Evolutionary conservation across 2,797 vertebrate species (phyloP), one percentile per base, ranked within the genome.

Genomic region (Trichosurus vulpecula): DNA sequence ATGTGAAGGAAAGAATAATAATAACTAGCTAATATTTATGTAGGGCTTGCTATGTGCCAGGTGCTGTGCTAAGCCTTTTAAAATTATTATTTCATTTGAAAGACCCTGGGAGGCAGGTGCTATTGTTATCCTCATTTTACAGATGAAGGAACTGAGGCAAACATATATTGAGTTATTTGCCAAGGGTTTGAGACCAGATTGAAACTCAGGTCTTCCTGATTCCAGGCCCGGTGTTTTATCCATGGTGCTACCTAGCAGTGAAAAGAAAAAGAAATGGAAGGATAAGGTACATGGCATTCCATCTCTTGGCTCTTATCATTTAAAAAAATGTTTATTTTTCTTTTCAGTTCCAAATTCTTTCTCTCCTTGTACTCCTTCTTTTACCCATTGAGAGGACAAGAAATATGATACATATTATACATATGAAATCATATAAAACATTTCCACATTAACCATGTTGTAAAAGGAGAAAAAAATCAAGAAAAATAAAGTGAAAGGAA

Each of bases 61-160:
- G 31, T 52, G 93, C 6, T 58, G 29, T 81, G 53, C 12, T 41
- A 91, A 92, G 31, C 52, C 5, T 25, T 92, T 95, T 22, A n/a
- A 57, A 81, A 56, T n/a, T 25, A 94, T 52, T 89, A 25, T 91
- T 53, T 61, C 52, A 74, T 91, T 54, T 91, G 27, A 94, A 91
- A 51, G 92, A 52, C 41, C 25, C 51, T 90, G 90, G 56, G 2
- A 94, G 35, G 25, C 91, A 31, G 31, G 54, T 41, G 66, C 2
- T 61, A 61, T 92, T 66, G 56, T 91, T 96, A 30, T 58, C n/a
- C 51, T 35, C 92, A 29, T 1, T 56, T 91, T 90, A 55, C 30
- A 51, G 4, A 1, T 14, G 14, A 95, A 58, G 31, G 89, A 89
- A 90, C 6, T 92, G 14, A 90, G 35, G 47, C 54, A 54, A 90